Evolutionary conservation across 2,797 vertebrate genomes (phyloP).

Genomic region (Zalophus californianus): DNA sequence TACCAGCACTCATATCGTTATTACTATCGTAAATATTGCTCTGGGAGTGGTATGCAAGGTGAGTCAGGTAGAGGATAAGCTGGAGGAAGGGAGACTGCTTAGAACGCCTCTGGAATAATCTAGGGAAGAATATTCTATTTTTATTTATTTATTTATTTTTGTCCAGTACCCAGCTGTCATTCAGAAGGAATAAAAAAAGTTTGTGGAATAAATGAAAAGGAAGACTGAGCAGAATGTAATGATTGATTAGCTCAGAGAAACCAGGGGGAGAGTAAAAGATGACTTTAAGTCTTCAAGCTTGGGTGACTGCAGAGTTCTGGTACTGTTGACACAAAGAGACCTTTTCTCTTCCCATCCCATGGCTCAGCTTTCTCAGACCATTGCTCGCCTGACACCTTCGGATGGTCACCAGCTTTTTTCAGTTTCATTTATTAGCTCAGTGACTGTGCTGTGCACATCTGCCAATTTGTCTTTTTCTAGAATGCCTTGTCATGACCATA

Average conservation of each 20-base stretch:
- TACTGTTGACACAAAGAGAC: background rate
- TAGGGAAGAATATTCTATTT: background rate
- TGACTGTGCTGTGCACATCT: background rate
- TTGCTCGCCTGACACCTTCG: background rate
- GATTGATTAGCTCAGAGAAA: slow-evolving; percentile 59
- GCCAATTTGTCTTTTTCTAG: background rate
- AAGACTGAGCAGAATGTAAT: slow-evolving; percentile 3
- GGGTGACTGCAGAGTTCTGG: background rate
- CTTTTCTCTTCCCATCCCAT: background rate
- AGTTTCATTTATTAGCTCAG: background rate
- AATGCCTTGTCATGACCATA: slow-evolving; percentile 28
- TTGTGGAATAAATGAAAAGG: slow-evolving; percentile 54
- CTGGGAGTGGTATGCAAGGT: background rate
- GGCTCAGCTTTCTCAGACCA: background rate
- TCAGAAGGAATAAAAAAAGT: background rate
- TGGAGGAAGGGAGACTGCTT: background rate
- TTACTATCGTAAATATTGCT: background rate
- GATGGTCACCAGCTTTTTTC: background rate
- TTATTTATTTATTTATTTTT: background rate
- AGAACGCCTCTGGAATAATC: background rate
- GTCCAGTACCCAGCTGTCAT: background rate
- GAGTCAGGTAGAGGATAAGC: background rate
- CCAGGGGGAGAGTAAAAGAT: background rate
- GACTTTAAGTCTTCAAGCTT: background rate
- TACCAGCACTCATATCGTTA: too few relatives aligned